Evolutionary conservation across 2,113 vertebrate species (phyloP), one percentile per base, ranked within the genome.

Genomic region (Sinocyclocheilus rhinocerous): DNA sequence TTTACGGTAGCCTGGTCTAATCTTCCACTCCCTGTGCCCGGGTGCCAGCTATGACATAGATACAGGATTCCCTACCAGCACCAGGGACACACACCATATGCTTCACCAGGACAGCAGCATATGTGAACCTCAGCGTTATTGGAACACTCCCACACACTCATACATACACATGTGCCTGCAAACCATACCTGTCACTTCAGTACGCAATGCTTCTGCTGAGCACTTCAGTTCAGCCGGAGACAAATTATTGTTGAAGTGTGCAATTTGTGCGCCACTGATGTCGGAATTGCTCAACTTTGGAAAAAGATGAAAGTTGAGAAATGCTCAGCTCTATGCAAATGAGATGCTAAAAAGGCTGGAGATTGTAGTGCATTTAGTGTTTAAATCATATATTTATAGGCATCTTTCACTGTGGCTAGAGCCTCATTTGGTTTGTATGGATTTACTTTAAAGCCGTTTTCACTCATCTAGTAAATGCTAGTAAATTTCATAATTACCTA

Each of bases 11-110:
- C 42, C 78, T 70, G 63, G 76, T 45, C 61, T 77, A 50, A 82
- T 70, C 45, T 72, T 55, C 63, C 72, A 24, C 48, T 76, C 72
- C n/a, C 10, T 55, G 26, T 39, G 50, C 48, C 61, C 22, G 22
- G 3, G 55, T 78, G 83, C 85, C 88, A 89, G 61, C 70, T 78
- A 72, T 85, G 83, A 85, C 79, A 85, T 55, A 72, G 52, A 50
- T 85, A 83, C 86, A 65, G 83, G 79, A 83, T 78, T 83, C 83
- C 83, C 86, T 76, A 87, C 83, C 83, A 87, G 88, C 86, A 87
- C 77, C 81, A 79, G 63, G 84, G 73, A 88, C 79, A 78, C 4
- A 83, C 2, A 26, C 84, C 87, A 88, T 88, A 88, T 88, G 87
- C n/a, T 85, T 65, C 45, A 18, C 72, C 69, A 85, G 72, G 80